Base-by-base conservation (phyloP, 2,113 vertebrate genomes). In the Dolichotis patagonum region DNA sequence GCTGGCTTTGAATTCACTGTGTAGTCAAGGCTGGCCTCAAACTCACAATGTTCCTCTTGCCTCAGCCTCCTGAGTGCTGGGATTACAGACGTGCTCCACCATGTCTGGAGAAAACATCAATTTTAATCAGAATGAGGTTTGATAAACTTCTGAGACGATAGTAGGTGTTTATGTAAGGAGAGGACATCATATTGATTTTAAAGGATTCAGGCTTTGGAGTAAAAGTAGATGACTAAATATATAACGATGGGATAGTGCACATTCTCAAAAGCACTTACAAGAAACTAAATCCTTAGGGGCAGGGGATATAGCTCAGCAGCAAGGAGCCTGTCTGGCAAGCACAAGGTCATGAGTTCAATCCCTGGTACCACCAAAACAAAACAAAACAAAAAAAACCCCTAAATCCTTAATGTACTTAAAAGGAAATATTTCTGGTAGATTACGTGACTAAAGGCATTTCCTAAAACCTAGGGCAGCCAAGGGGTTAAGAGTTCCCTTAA, bases 61-160 rank as follows among this genome's bases (percentile, higher is more conserved):
- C 56, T 58, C 56, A 22, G 56, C 19, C 56, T 58, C 56, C 20
- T 58, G 56, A 58, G 56, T 58, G 56, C 56, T 58, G 20, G 20
- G 56, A 24, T 58, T 58, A 58, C 56, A 58, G 56, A 13, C 20
- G 5, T 22, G 56, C 56, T 20, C 56, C 56, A 58, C 56, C 5
- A 22, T 22, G 56, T 20, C 56, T 58, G 56, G 56, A 7, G 56
- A 63, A 63, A 63, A n/a, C 56, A 78, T 46, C 17, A 49, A 28
- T 96, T 91, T 81, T 77, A 90, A 84, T 93, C 56, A 91, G 46
- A 81, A 26, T n/a, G 30, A 93, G 38, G 3, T 41, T 83, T 94
- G 80, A 62, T 84, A 41, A 86, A 52, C n/a, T 96, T 96, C 78
- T 43, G 62, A 95, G 54, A 41, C 91, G 43, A 6, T 13, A 9